Base-by-base conservation (phyloP, 2,113 vertebrate species). In the Progne subis region DNA sequence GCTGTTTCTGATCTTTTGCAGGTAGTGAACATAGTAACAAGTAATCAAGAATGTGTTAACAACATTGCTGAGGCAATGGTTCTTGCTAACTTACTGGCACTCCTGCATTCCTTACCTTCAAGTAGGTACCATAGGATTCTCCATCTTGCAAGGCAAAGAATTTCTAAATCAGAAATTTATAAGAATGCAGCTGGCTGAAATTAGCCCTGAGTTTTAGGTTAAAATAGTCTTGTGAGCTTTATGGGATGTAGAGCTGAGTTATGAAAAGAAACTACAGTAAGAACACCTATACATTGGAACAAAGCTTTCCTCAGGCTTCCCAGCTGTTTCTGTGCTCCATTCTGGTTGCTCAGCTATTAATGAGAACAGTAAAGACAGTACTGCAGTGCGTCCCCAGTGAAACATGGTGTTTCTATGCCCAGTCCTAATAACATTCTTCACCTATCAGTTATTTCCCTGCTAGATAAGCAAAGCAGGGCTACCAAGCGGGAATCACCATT, bases 1-100 rank as follows among this genome's bases (percentile, higher is more conserved):
- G 34, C 12, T 90, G 25, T 67, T 92, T 93, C 69, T 94, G 28
- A 31, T 97, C 89, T 69, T 92, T 97, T 97, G 88, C 96, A 99
- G 99, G 99, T 99, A 91, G 99, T 99, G 76, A 99, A 99, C 94
- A 99, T 99, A 53, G 99, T 99, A 78, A 99, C 99, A 9, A 99
- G 98, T 76, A 99, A 99, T 93, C 99, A 99, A 96, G 99, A 99
- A 53, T 99, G 99, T 92, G 99, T 99, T 63, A 98, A 98, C 96
- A 99, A 99, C 97, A 99, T 99, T 91, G 99, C 99, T 4, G 99
- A 99, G 82, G 99, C 99, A 17, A 94, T 99, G 93, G 99, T 99
- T 95, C 98, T 99, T 91, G 98, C 99, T 43, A 99, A 98, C 86
- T 98, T 99, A 50, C 96, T 99, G 96, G 98, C 99, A 92, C 98